Evolutionary conservation across 2,888 invertebrate genomes (phyloP).

Genomic region (Epinotia ramella): DNA sequence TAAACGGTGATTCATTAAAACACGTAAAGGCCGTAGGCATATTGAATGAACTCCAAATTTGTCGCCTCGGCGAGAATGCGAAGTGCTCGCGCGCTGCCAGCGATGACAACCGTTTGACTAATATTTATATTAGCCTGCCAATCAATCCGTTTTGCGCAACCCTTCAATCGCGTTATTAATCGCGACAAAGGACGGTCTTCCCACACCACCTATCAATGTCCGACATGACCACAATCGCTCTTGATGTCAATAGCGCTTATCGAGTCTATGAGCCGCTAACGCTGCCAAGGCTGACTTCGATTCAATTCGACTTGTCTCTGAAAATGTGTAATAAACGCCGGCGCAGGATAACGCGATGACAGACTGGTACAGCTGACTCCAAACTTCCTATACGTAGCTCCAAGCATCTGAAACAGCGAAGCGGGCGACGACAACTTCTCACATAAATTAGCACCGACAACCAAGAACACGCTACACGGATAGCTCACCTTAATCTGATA

Average conservation of each 20-base stretch:
- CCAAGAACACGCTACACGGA: conserved; percentile 74
- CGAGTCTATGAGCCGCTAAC: conserved; percentile 47
- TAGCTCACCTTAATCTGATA: conserved; percentile 85
- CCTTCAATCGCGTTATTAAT: conserved; percentile 71
- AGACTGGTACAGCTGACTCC: conserved; percentile 31
- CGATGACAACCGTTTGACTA: conserved; percentile 67
- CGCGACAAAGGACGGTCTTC: conserved; percentile 60
- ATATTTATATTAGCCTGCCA: conserved; percentile 67
- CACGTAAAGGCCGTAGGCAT: not conserved
- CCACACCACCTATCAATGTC: conserved; percentile 55
- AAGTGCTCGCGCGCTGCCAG: conserved; percentile 61
- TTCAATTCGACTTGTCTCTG: conserved; percentile 29
- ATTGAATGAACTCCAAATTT: conserved; percentile 56
- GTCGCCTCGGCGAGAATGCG: conserved; percentile 66
- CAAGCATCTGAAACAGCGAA: conserved; percentile 54
- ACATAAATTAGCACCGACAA: conserved; percentile 65
- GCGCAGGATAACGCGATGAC: conserved; percentile 36
- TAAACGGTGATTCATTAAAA: not conserved
- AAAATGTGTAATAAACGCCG: conserved; percentile 42
- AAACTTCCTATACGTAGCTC: conserved; percentile 34
- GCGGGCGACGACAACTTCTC: conserved; percentile 61
- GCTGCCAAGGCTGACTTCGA: conserved; percentile 51
- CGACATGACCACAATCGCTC: conserved; percentile 54
- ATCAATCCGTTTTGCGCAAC: conserved; percentile 74
- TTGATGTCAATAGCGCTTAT: conserved; percentile 49